Evolutionary conservation across 2,888 invertebrate species (phyloP).

Genomic region (Pomacea canaliculata): DNA sequence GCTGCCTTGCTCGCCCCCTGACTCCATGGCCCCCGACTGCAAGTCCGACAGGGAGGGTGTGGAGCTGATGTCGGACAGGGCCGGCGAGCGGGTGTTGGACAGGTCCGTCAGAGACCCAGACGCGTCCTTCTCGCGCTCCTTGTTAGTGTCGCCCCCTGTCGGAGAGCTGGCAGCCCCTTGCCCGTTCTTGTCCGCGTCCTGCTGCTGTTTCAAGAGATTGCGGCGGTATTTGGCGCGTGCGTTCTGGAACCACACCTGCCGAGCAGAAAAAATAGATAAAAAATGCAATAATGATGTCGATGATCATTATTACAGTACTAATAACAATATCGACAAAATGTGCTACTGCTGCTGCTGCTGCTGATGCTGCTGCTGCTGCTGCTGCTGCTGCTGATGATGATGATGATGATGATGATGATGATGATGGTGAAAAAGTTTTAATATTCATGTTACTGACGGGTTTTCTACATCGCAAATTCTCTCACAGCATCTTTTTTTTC

Average conservation of each 20-base stretch:
- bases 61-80: constrained; percentile 63
- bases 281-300: background rate
- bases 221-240: constrained; percentile 98
- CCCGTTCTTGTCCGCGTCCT: constrained; percentile 38
- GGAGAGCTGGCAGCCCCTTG: constrained; percentile 25
- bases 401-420: no score
- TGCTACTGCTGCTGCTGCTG: no score
- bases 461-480: no score
- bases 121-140: constrained; percentile 39
- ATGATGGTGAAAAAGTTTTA: no score
- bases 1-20: constrained; percentile 45
- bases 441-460: no score
- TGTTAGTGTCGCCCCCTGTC: constrained; percentile 22
- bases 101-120: constrained; percentile 47
- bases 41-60: constrained; percentile 60
- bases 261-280: background rate
- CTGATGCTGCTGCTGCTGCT: no score
- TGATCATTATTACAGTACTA: background rate
- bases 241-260: constrained; percentile 99
- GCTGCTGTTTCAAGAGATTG: constrained; percentile 76
- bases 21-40: constrained; percentile 54
- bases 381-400: no score
- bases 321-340: no score
- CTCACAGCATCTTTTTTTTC: no score
- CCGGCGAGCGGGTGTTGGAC: constrained; percentile 58